Conservation (phyloP, 2,113 vertebrate genomes). For the Scophthalmus maximus region DNA sequence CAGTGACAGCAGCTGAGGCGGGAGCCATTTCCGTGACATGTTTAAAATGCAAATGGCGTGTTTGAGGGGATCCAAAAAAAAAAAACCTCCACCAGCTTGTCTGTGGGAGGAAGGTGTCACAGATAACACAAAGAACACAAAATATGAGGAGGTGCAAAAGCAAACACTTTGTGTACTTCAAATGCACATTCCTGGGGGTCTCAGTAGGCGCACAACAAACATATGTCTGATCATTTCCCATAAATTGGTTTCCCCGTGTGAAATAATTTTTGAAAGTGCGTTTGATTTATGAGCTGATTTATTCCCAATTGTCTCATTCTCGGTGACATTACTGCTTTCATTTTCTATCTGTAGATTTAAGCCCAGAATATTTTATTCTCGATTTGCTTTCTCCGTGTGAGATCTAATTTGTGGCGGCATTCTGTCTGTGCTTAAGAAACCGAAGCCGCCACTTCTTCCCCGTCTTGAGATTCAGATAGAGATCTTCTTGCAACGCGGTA, state of each 20-base stretch:
- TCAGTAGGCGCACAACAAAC: slow-evolving; percentile 66
- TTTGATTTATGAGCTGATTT: slow-evolving; percentile 32
- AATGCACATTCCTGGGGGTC: slow-evolving; percentile 60
- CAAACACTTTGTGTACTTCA: slow-evolving; percentile 68
- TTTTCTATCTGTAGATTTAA: slow-evolving; percentile 9
- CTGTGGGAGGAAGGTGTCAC: slow-evolving; percentile 77
- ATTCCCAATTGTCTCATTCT: slow-evolving; percentile 22
- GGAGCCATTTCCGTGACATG: slow-evolving; percentile 74
- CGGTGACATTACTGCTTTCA: slow-evolving; percentile 1
- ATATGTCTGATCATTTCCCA: slow-evolving; percentile 65
- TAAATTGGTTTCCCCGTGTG: slow-evolving; percentile 49
- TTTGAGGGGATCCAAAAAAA: slow-evolving; percentile 63
- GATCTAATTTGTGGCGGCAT: not conserved
- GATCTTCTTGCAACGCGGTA: slow-evolving; percentile 19
- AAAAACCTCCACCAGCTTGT: slow-evolving; percentile 68
- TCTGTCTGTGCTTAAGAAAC: slow-evolving; percentile 7
- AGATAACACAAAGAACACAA: slow-evolving; percentile 74
- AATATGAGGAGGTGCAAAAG: slow-evolving; percentile 73
- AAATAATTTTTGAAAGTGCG: slow-evolving; percentile 33
- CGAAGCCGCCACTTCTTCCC: not conserved
- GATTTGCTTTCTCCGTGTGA: not conserved
- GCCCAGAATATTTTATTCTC: slow-evolving; percentile 1
- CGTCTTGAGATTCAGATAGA: slow-evolving; percentile 25
- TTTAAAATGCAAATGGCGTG: slow-evolving; percentile 80
- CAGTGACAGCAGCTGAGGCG: slow-evolving; percentile 71